These are phyloP conservation scores for Stomatorhinus walkeri DNA, from an alignment of 2,797 vertebrate genomes.

Conservation along the genomic window DNA sequence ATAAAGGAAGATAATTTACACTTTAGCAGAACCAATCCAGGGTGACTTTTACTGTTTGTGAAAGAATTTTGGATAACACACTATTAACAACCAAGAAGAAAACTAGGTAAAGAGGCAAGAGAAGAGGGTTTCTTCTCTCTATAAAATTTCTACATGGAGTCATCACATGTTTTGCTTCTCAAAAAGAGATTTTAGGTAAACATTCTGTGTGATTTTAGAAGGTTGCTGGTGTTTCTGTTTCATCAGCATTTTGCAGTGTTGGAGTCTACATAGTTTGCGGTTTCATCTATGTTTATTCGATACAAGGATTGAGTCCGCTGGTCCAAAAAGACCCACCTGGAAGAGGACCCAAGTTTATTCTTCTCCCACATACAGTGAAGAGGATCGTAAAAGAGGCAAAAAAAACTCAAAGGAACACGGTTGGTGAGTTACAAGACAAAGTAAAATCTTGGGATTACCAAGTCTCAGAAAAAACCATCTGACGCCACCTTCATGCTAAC, in stretches of 20 bases:
- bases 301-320: constrained; percentile 35
- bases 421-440: background rate
- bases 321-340: constrained; percentile 22
- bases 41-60: background rate
- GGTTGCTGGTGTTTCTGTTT: constrained; percentile 33
- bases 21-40: background rate
- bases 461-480: background rate
- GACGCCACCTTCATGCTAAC: background rate
- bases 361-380: background rate
- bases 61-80: background rate
- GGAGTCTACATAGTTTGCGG: constrained; percentile 46
- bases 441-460: background rate
- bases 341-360: background rate
- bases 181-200: background rate
- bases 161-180: background rate
- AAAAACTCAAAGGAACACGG: background rate
- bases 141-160: background rate
- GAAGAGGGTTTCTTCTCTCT: background rate
- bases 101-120: background rate
- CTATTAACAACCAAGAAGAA: background rate
- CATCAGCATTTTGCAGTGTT: constrained; percentile 43
- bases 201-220: background rate
- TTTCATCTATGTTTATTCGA: constrained; percentile 51
- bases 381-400: background rate
- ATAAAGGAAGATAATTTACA: background rate